Base-by-base conservation (phyloP, 92 coral and sea anemone species). In the Phenganax stokvisi region DNA sequence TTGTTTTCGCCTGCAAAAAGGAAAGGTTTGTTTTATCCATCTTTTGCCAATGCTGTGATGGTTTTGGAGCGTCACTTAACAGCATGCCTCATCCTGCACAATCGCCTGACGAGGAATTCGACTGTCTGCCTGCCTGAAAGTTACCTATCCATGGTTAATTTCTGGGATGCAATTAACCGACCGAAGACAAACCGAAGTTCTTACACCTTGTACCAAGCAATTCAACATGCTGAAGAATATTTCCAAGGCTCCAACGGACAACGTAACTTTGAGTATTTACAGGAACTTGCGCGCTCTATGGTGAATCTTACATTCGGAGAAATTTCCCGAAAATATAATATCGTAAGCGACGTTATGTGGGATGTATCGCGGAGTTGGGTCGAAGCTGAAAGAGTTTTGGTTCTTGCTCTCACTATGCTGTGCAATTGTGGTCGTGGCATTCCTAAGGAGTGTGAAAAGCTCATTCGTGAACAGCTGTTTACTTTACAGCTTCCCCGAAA, bases 361-460 rank as follows among this genome's bases (percentile, higher is more conserved):
- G 6, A 57, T 64, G 17, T 51, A 71, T 10, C 72, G 12, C 12
- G 20, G 55, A 83, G 47, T 29, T 88, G 88, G 0, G 91, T 88
- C 66, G 96, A 92, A 58, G 87, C 91, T 8, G 98, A 88, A 55
- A 84, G 98, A 85, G 86, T 82, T 5, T 79, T 94, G 72, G 78
- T 94, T 54, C 84, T 94, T 12, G 88, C 87, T 12, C 77, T 94
- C 57, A 90, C 92, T 55, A 90, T 94, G 97, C 75, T 94, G 69
- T 92, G 92, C 73, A 94, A 94, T 81, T 88, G 93, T 81, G 98
- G 90, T 63, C 81, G 85, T n/a, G 88, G 87, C 31, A 85, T 94
- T 30, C 85, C 96, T 12, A 71, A 56, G 9, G 28, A 51, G 28
- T 64, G 84, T 66, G 89, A 93, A 30, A 54, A 56, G 3, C 30